Percentiles rank a stretch among this genome's conserved stretches.
Conservation (phyloP, 2,888 invertebrate species). For the Diloba caeruleocephala region DNA sequence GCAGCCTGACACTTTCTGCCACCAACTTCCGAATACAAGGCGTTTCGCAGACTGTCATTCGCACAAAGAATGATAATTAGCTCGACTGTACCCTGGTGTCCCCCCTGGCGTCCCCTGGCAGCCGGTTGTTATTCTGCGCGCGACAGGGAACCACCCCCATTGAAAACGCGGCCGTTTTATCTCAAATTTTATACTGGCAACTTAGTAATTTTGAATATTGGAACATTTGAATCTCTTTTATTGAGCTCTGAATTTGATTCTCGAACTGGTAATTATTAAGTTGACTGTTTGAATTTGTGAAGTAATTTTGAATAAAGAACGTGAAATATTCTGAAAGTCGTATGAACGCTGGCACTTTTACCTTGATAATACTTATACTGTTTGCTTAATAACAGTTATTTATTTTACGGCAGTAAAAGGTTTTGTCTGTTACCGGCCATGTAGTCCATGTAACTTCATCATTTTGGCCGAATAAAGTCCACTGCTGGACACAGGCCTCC, state of each 20-base stretch:
- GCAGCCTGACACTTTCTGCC: conserved; percentile 35
- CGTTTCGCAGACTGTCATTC: conserved; percentile 48
- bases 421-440: no score
- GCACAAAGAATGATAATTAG: conserved; percentile 60
- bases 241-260: conserved; percentile 28
- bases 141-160: conserved; percentile 29
- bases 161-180: conserved; percentile 32
- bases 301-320: conserved; percentile 13
- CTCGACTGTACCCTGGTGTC: conserved; percentile 20
- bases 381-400: no score
- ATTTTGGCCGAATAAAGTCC: no score
- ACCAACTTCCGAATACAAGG: conserved; percentile 36
- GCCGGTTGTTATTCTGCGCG: conserved; percentile 30
- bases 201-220: conserved; percentile 36
- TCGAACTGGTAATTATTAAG: conserved; percentile 35
- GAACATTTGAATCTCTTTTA: conserved; percentile 25
- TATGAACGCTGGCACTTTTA: no score
- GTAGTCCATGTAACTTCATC: no score
- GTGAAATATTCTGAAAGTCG: conserved; percentile 9
- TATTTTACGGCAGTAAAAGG: no score
- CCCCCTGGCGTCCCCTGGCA: conserved; percentile 3
- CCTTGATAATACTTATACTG: no score
- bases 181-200: conserved; percentile 24
- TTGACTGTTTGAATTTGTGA: conserved; percentile 14
- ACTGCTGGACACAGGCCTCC: no score